phyloP scores from a whole-genome alignment of 2,113 vertebrate genomes.

The Lethenteron reissneri region DNA sequence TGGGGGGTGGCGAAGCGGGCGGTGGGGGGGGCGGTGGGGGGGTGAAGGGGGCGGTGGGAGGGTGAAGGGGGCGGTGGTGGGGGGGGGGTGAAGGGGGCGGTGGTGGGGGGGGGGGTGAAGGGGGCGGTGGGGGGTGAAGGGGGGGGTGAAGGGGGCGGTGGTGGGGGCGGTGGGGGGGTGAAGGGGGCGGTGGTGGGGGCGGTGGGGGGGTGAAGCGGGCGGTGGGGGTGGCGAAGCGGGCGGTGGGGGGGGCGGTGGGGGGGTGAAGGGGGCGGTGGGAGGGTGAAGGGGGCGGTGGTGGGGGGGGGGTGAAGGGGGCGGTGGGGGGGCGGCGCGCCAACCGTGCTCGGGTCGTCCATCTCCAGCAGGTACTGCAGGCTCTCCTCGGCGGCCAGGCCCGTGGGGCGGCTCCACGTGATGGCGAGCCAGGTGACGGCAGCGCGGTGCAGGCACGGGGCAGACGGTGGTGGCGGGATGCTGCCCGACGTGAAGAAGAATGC shows the following conservation, averaged over 20 bases:
- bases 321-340: neutral
- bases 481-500: neutral
- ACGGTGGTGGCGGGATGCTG: neutral
- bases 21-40: neutral
- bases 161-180: neutral
- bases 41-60: neutral
- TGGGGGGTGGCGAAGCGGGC: neutral
- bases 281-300: neutral
- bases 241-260: neutral
- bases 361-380: neutral
- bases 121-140: neutral
- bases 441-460: neutral
- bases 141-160: neutral
- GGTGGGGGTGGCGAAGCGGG: neutral
- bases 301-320: neutral
- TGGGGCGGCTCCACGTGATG: neutral
- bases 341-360: constrained; percentile 1
- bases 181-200: neutral
- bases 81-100: neutral
- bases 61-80: neutral
- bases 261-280: no score
- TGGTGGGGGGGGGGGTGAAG: neutral
- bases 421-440: neutral
- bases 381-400: neutral
- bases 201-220: neutral